phyloP scores from a whole-genome alignment of 2,888 invertebrate species.

The Gonocerus acuteangulatus region DNA sequence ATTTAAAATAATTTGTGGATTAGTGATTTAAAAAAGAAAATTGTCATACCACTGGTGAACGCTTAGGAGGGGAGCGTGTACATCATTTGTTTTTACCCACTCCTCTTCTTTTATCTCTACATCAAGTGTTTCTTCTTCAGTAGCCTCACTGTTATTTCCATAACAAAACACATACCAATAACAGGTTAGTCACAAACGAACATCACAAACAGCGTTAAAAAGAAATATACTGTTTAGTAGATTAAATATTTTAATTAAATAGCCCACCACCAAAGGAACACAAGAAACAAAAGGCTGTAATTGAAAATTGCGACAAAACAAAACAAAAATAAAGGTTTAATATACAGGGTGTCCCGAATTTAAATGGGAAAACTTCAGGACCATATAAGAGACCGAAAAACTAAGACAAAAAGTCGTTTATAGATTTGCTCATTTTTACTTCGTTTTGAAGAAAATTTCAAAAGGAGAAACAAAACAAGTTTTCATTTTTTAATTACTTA shows the following conservation, averaged over 20 bases:
- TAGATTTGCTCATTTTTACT: too few species aligned
- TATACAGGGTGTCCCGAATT: too few species aligned
- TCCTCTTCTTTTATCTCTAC: slow-evolving; percentile 30
- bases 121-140: slow-evolving; percentile 29
- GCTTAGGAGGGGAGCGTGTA: slow-evolving; percentile 26
- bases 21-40: too few species aligned
- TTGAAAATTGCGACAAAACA: too few species aligned
- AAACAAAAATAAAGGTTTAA: too few species aligned
- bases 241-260: neutral
- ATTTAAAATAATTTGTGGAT: neutral
- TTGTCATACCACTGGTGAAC: slow-evolving; percentile 28
- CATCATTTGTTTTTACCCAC: slow-evolving; percentile 5
- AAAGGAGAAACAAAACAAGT: too few species aligned
- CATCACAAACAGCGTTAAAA: slow-evolving; percentile 19
- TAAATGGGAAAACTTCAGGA: too few species aligned
- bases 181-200: slow-evolving; percentile 22
- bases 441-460: too few species aligned
- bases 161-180: slow-evolving; percentile 18
- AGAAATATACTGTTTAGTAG: slow-evolving; percentile 1
- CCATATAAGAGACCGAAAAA: too few species aligned
- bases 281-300: neutral
- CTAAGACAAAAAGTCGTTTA: too few species aligned
- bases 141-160: slow-evolving; percentile 22
- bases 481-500: too few species aligned
- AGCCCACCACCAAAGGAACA: slow-evolving; percentile 6